phyloP scores from a whole-genome alignment of 2,797 vertebrate genomes.

The Macropus fuliginosus region DNA sequence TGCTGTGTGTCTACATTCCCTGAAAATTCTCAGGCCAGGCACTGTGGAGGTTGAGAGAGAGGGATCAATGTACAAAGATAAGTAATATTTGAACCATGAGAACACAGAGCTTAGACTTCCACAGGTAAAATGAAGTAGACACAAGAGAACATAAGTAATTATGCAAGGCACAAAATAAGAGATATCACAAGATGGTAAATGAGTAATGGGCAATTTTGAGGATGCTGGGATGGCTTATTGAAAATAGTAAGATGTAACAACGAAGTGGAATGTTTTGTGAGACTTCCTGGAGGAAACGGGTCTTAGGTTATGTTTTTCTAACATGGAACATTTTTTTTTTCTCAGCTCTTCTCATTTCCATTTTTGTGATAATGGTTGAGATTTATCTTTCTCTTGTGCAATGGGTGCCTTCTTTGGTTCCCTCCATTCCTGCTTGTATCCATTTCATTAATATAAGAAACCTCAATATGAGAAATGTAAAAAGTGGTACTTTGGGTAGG shows the following conservation, averaged over 20 bases:
- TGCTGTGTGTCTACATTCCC: neutral
- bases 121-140: neutral
- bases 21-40: neutral
- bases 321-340: neutral
- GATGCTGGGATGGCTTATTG: neutral
- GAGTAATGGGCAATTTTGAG: neutral
- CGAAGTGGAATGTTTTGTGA: neutral
- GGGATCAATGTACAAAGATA: neutral
- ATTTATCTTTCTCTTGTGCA: neutral
- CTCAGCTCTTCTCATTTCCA: neutral
- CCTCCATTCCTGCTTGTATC: neutral
- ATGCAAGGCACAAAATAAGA: neutral
- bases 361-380: neutral
- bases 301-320: neutral
- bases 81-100: neutral
- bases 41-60: neutral
- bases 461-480: neutral
- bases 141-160: neutral
- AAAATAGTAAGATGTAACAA: neutral
- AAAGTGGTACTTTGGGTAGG: neutral
- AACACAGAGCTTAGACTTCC: too few species aligned
- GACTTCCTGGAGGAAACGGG: neutral
- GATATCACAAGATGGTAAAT: neutral
- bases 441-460: neutral
- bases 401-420: neutral